These are phyloP conservation scores for Muscicapa striata DNA, from an alignment of 2,797 vertebrate genomes.

Conservation along the genomic window DNA sequence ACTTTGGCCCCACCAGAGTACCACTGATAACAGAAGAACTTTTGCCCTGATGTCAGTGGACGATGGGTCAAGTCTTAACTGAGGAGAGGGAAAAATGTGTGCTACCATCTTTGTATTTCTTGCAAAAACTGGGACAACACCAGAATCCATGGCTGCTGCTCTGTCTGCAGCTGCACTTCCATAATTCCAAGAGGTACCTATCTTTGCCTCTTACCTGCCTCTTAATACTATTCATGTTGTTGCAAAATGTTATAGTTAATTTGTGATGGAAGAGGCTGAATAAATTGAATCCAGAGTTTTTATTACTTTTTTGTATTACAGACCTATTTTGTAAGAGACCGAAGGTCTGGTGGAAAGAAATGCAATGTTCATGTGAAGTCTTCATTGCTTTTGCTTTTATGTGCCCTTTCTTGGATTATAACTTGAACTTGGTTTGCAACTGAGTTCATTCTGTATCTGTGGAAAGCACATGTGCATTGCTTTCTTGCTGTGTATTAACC, in stretches of 20 bases:
- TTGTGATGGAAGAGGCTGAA: slow-evolving; percentile 33
- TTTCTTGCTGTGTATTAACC: slow-evolving; percentile 46
- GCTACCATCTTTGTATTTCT: neutral
- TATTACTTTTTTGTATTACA: slow-evolving; percentile 53
- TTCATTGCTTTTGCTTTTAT: slow-evolving; percentile 41
- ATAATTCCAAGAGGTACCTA: neutral
- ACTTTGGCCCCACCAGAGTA: neutral
- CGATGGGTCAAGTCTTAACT: neutral
- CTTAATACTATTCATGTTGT: neutral
- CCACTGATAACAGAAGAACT: neutral
- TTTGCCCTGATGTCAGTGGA: neutral
- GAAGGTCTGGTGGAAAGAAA: slow-evolving; percentile 39
- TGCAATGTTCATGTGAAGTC: slow-evolving; percentile 22
- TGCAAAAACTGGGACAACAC: neutral
- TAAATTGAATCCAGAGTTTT: slow-evolving; percentile 59
- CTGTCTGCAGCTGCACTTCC: neutral
- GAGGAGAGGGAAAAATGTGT: neutral
- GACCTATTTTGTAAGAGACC: slow-evolving; percentile 49
- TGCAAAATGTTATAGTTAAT: slow-evolving; percentile 22
- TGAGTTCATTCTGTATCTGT: slow-evolving; percentile 10
- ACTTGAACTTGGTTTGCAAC: slow-evolving; percentile 19
- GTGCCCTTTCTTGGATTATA: slow-evolving; percentile 5
- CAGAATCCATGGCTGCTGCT: neutral
- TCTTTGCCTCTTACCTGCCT: slow-evolving; percentile 20
- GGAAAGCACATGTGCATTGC: slow-evolving; percentile 35